Evolutionary conservation across 2,888 invertebrate species (phyloP).

Genomic region (Drosophila kokeensis): DNA sequence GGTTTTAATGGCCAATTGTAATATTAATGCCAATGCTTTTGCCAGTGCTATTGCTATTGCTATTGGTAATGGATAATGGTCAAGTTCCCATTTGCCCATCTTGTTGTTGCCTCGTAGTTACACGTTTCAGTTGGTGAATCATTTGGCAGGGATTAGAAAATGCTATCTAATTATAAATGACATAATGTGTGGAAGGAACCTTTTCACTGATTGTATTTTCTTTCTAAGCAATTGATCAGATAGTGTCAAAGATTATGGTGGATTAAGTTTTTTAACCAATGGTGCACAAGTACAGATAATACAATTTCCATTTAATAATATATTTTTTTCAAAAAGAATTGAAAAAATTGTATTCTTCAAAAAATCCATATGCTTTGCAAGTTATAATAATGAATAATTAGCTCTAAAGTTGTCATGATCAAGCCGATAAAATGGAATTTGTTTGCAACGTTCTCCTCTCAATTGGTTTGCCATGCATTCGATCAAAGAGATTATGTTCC

Average conservation of each 20-base stretch:
- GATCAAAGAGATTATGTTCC: not conserved
- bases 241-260: not conserved
- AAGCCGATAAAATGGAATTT: not conserved
- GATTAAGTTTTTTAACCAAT: not conserved
- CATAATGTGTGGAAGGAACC: slow-evolving; percentile 40
- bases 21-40: slow-evolving; percentile 19
- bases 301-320: not conserved
- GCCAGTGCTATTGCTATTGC: slow-evolving; percentile 18
- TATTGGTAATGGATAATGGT: slow-evolving; percentile 34
- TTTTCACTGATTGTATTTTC: not conserved
- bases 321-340: not conserved
- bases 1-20: slow-evolving; percentile 33
- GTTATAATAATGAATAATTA: not conserved
- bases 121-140: slow-evolving; percentile 42
- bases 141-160: slow-evolving; percentile 51
- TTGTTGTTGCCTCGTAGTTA: slow-evolving; percentile 19
- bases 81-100: slow-evolving; percentile 5
- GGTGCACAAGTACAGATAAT: not conserved
- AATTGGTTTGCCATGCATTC: slow-evolving; percentile 8
- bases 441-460: not conserved
- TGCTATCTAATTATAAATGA: slow-evolving; percentile 61
- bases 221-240: not conserved
- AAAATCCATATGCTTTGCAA: not conserved
- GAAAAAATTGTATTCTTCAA: no score
- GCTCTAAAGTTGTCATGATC: not conserved